Evolutionary conservation across 2,113 vertebrate genomes (phyloP), one percentile per base, ranked within the genome.

Genomic region (Glaucomys volans): DNA sequence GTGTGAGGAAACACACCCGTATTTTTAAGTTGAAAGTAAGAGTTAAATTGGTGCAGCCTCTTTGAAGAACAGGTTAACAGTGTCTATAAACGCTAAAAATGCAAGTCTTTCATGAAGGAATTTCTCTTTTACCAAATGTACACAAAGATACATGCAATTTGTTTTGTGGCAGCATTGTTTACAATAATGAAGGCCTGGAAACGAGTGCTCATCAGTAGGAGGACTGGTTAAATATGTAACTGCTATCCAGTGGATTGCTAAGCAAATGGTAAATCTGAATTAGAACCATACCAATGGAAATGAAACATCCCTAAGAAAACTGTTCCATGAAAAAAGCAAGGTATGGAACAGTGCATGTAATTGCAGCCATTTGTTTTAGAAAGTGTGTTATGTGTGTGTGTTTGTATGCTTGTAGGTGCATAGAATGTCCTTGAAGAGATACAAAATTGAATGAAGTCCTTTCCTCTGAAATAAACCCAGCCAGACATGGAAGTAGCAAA

Each of bases 121-220:
- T 75, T 92, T 82, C 28, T 82, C 8, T 88, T 59, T 87, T 69
- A 50, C 44, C 83, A 75, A 64, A 17, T 86, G 11, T n/a, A 40
- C 44, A 11, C 59, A 88, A 69, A 82, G 57, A 47, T 30, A 14
- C 64, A 24, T 72, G 64, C 26, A 54, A n/a, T 22, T 89, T 4
- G 17, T 11, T 66, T 86, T 72, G 28, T 90, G 71, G 37, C 32
- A 85, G 14, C 54, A 72, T 93, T 93, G 50, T 93, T 84, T 93
- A 66, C 74, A 62, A 47, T 88, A 85, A 22, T 42, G 64, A 86
- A 86, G 86, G 44, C 57, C 67, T 81, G 40, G 57, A 75, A 79
- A 88, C 35, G 69, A 77, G 84, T 87, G 66, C 57, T 30, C 22
- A 57, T 67, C 35, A 72, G n/a, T 90, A 80, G 57, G n/a, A 20